These are phyloP conservation scores for Rhinophrynus dorsalis DNA, from an alignment of 2,797 vertebrate genomes.

Conservation along the genomic window DNA sequence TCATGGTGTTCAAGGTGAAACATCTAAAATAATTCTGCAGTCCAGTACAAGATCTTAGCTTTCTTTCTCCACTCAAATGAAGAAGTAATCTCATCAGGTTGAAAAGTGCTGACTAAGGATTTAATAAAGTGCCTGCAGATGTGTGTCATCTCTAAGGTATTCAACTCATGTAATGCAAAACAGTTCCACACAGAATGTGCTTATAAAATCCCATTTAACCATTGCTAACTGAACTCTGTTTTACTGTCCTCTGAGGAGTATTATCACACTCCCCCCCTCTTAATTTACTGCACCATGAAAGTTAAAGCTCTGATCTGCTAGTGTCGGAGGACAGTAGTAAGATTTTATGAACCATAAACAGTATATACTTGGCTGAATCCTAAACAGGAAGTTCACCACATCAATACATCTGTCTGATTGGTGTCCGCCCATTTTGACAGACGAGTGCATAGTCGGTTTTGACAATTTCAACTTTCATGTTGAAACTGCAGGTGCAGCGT, in stretches of 20 bases:
- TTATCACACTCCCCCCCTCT: conserved; percentile 58
- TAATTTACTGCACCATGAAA: conserved; percentile 73
- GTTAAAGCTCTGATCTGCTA: conserved; percentile 58
- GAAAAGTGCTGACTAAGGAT: conserved; percentile 88
- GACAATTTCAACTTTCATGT: conserved; percentile 36
- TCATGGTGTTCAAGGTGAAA: conserved; percentile 74
- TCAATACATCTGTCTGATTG: conserved; percentile 49
- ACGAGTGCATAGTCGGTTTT: conserved; percentile 31
- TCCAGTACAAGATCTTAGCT: conserved; percentile 74
- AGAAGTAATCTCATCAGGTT: conserved; percentile 90
- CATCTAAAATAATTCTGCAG: conserved; percentile 76
- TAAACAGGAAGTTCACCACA: conserved; percentile 65
- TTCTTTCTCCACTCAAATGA: conserved; percentile 85
- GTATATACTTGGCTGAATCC: conserved; percentile 65
- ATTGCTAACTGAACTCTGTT: conserved; percentile 64
- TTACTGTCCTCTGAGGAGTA: conserved; percentile 69
- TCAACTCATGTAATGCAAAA: conserved; percentile 93
- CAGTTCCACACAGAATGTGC: conserved; percentile 75
- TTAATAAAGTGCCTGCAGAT: conserved; percentile 89
- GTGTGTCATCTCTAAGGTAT: conserved; percentile 89
- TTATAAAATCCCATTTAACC: conserved; percentile 82
- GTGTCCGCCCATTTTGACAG: conserved; percentile 44
- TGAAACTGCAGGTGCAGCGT: conserved; percentile 25
- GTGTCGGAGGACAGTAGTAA: conserved; percentile 67
- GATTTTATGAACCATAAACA: conserved; percentile 75